A percentile compares a stretch with the other conserved stretches of the same genome.
Conservation (phyloP, 2,797 vertebrate genomes). For the Anguilla obscura region DNA sequence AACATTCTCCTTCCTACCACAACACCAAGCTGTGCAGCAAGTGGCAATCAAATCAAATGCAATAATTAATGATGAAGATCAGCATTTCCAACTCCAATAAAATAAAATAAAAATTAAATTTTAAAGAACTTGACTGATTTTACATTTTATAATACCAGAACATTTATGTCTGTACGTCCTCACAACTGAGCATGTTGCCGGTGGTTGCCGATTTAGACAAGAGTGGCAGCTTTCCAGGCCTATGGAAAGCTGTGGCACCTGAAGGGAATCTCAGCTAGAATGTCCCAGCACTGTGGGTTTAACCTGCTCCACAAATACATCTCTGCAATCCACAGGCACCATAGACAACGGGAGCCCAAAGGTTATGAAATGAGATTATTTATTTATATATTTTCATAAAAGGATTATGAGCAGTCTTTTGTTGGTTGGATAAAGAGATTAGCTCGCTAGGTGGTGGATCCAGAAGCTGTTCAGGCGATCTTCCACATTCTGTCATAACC, state of each 20-base stretch:
- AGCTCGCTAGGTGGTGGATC: constrained; percentile 16
- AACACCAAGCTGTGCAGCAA: constrained; percentile 63
- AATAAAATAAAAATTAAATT: constrained; percentile 15
- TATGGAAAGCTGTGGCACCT: neutral
- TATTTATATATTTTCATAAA: constrained; percentile 3
- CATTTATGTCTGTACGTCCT: neutral
- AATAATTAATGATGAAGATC: constrained; percentile 72
- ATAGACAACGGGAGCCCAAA: constrained; percentile 1
- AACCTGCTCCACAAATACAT: neutral
- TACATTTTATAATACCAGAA: constrained; percentile 65
- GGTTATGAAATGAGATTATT: neutral
- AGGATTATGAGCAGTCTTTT: constrained; percentile 34
- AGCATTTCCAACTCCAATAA: constrained; percentile 67
- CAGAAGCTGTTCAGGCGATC: constrained; percentile 10
- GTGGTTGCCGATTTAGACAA: neutral
- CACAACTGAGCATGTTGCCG: neutral
- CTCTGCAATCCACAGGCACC: neutral
- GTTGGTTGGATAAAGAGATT: constrained; percentile 59
- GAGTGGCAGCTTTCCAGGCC: neutral
- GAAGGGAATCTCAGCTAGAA: neutral
- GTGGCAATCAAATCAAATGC: constrained; percentile 65
- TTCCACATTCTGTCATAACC: neutral
- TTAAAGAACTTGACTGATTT: constrained; percentile 63
- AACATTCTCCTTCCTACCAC: constrained; percentile 48
- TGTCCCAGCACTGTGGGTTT: neutral